Base-by-base conservation (phyloP, 2,888 invertebrate genomes). In the Morpho helenor region DNA sequence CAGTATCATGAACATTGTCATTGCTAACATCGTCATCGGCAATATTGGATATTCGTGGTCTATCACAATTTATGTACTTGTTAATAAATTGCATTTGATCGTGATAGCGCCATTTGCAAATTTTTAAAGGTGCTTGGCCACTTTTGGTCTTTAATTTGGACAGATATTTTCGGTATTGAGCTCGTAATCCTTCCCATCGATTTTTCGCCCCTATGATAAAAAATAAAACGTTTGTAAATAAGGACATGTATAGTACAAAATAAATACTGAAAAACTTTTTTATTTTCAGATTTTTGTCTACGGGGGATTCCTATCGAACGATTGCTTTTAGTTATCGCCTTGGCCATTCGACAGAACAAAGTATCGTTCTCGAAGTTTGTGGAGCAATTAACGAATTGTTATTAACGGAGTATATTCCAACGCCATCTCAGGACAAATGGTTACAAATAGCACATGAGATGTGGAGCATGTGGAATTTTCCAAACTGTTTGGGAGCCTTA, bases 381-480 rank as follows among this genome's bases (percentile, higher is more conserved):
- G 16, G 40, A 50, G 49, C 40, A 41, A 50, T 40, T 40, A 42
- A 50, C 46, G 42, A 62, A 63, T 49, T 45, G 42, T 49, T 54
- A 49, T 49, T 49, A 49, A 49, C 55, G 22, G 55, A 59, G 46
- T 47, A 23, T 23, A 23, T 23, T 23, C 23, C 23, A 23, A 23
- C 23, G 23, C 23, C 23, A 23, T 23, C 23, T 23, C 23, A 23
- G 23, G 23, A 45, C 41, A 60, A 65, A 57, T 66, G 67, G 70
- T 40, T 59, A 55, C 56, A 48, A 57, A 61, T 70, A 53, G 66
- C 68, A 53, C 50, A 61, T 53, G 57, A 65, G 44, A 68, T 69
- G 60, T 57, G 67, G 56, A 44, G 48, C 41, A 66, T 54, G 57
- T 71, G 70, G 68, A 64, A 71, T 58, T 72, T 70, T 54, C 68